Evolutionary conservation across 2,797 vertebrate genomes (phyloP), one percentile per base, ranked within the genome.

Genomic region (Heteromormyrus szaboi): DNA sequence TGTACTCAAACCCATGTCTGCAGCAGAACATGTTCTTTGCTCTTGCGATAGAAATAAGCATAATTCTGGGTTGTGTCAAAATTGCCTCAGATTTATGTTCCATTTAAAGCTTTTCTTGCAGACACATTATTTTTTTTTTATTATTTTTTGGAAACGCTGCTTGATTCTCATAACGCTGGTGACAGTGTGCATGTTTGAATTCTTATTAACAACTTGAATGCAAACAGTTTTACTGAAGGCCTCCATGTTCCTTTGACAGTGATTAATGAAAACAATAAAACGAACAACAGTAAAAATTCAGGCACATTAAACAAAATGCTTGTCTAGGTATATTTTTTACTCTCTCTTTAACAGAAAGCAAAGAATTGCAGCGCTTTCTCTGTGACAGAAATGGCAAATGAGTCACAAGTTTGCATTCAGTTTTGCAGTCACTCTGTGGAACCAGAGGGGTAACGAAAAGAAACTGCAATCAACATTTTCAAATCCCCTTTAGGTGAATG

Each of bases 211-310:
- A 44, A 48, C 54, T 44, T 33, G 41, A 84, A 89, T 46, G 41
- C 14, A 50, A 62, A 50, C 81, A 29, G 3, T 46, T 88, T 54
- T 59, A 88, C n/a, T 41, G 54, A 46, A 65, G 41, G 54, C 59
- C 41, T 68, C n/a, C 3, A 25, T 56, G 48, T 59, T 6, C 6
- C 56, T 19, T 2, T 50, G 51, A 85, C 48, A 83, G 2, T 62
- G 14, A 85, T 85, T 51, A 65, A 84, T 72, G 83, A 86, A 89
- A 86, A 65, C 56, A 86, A 51, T 33, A 72, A 68, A 62, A 25
- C 48, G 19, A 37, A 22, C 50, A 53, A 53, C 48, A 72, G 25
- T 41, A 50, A 46, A 72, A 86, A 89, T 6, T 48, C 12, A 89
- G 19, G 14, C 17, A 85, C 48, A 86, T 59, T 50, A 48, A 22